Evolutionary conservation across 2,113 vertebrate genomes (phyloP).

Genomic region (Phoenicopterus ruber): DNA sequence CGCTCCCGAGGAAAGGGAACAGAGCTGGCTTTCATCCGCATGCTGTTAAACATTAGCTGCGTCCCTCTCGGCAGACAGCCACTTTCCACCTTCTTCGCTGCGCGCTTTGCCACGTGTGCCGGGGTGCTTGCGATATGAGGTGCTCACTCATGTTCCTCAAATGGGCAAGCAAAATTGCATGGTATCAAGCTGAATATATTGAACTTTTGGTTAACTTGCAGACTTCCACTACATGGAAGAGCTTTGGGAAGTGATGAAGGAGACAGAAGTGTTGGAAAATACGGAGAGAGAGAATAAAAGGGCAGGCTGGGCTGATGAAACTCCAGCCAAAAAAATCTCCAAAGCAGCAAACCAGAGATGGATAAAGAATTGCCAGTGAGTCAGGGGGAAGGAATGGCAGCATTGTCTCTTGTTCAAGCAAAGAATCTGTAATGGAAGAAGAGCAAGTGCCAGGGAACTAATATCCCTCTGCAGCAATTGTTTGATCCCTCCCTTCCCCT

Average conservation of each 20-base stretch:
- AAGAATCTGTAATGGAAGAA: conserved; percentile 56
- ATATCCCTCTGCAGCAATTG: conserved; percentile 43
- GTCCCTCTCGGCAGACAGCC: background rate
- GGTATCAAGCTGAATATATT: background rate
- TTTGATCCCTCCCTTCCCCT: conserved; percentile 35
- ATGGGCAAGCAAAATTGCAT: background rate
- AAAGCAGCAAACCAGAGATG: conserved; percentile 38
- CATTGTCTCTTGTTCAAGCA: conserved; percentile 48
- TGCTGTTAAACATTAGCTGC: background rate
- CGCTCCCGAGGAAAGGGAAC: background rate
- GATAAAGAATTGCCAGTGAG: conserved; percentile 29
- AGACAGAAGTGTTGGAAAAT: conserved; percentile 28
- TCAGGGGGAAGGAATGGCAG: conserved; percentile 54
- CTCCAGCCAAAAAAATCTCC: conserved; percentile 24
- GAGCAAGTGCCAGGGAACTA: conserved; percentile 39
- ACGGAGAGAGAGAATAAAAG: conserved; percentile 14
- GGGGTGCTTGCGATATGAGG: rapidly evolving
- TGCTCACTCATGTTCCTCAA: background rate
- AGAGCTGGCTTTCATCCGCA: background rate
- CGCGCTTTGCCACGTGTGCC: rapidly evolving
- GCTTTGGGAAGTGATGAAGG: conserved; percentile 9
- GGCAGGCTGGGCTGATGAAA: conserved; percentile 1
- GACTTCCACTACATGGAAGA: background rate
- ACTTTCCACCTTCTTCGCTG: background rate
- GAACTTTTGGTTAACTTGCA: background rate